Conservation (phyloP, 2,113 vertebrate genomes). For the Rhizomys pruinosus region DNA sequence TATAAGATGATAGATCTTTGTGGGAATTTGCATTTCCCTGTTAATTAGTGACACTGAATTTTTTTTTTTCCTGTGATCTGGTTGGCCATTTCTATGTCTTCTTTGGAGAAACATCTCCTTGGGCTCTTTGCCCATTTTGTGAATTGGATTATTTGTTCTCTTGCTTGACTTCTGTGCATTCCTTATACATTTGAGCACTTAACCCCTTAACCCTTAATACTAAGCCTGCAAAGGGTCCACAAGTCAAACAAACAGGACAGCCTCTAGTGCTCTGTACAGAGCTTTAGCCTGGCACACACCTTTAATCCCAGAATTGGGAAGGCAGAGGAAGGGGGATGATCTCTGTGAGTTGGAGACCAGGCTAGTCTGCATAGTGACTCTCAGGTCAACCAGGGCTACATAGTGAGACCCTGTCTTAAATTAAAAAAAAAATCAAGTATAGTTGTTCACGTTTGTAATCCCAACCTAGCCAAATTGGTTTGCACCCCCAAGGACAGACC, state of each 20-base stretch:
- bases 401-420: too few species aligned
- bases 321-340: not conserved
- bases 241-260: not conserved
- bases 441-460: not conserved
- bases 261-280: fast-evolving
- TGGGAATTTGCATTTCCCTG: not conserved
- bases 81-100: not conserved
- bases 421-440: too few species aligned
- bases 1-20: not conserved
- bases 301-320: not conserved
- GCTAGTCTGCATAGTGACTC: not conserved
- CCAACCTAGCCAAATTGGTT: not conserved
- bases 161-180: not conserved
- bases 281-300: not conserved
- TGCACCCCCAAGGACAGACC: not conserved
- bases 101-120: not conserved
- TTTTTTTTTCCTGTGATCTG: not conserved
- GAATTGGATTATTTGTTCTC: not conserved
- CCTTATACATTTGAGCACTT: not conserved
- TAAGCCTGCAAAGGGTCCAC: not conserved
- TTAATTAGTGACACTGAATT: not conserved
- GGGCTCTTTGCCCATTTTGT: not conserved
- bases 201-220: not conserved
- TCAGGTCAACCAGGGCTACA: too few species aligned
- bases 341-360: not conserved